A percentile compares a stretch with the other conserved stretches of the same genome.
phyloP scores from a whole-genome alignment of 2,888 invertebrate species.

The Oligia fasciuncula region DNA sequence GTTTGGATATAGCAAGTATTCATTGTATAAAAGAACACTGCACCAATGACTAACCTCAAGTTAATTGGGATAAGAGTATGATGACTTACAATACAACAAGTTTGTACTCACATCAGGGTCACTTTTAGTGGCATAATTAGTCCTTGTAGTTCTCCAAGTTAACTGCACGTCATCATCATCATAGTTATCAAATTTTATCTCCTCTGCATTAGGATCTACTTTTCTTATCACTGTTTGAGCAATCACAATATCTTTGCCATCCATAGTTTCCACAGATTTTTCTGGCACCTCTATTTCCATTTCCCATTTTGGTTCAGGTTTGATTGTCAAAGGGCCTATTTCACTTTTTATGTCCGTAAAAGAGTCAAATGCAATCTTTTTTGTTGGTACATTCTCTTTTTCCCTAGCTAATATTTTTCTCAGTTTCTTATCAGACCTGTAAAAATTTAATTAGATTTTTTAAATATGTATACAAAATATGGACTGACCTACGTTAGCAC shows the following conservation, averaged over 20 bases:
- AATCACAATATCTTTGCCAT: constrained; percentile 84
- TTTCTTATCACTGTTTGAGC: constrained; percentile 87
- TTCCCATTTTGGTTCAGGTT: constrained; percentile 86
- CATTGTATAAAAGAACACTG: background rate
- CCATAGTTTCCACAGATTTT: constrained; percentile 77
- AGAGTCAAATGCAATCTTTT: constrained; percentile 87
- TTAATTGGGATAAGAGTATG: background rate
- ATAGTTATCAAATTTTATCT: constrained; percentile 60
- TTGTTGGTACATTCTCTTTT: constrained; percentile 78
- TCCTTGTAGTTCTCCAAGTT: constrained; percentile 77
- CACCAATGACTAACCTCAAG: background rate
- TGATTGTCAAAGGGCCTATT: constrained; percentile 82
- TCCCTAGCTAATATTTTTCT: constrained; percentile 77
- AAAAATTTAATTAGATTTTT: constrained; percentile 23
- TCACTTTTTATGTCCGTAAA: constrained; percentile 88
- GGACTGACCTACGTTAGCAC: background rate
- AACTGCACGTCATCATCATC: constrained; percentile 73
- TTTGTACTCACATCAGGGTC: constrained; percentile 78
- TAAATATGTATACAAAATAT: background rate
- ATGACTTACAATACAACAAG: background rate
- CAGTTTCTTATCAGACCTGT: constrained; percentile 84
- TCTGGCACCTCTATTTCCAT: constrained; percentile 83
- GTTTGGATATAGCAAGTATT: background rate
- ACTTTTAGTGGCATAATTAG: constrained; percentile 57
- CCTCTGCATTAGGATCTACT: constrained; percentile 79